phyloP scores from a whole-genome alignment of 35 echinoderm and acorn worm species.

The Ophioderma brevispina region DNA sequence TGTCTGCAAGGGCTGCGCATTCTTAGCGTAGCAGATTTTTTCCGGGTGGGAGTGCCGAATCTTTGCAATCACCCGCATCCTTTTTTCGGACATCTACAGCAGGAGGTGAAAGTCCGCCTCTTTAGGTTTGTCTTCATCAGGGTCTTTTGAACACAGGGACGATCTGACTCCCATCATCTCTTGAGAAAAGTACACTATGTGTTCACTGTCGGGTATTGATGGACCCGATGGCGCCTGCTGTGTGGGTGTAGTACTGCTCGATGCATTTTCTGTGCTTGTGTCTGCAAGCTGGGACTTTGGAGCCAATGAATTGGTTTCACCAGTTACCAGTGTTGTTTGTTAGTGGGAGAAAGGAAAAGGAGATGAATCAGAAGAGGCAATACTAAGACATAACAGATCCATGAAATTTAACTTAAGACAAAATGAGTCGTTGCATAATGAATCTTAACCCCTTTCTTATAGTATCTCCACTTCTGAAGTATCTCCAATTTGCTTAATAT shows the following conservation, averaged over 20 bases:
- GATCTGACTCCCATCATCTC: neutral
- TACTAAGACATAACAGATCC: too few species aligned
- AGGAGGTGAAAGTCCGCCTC: neutral
- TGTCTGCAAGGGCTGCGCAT: constrained; percentile 10
- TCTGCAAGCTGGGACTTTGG: neutral
- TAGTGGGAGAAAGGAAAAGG: too few species aligned
- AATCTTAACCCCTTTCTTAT: too few species aligned
- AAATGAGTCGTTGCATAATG: too few species aligned
- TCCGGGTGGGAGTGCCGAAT: constrained; percentile 6
- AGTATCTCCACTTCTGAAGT: too few species aligned
- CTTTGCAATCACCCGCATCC: too few species aligned
- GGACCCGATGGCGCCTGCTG: neutral
- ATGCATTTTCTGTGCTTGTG: neutral
- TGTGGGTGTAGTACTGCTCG: neutral
- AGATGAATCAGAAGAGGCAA: too few species aligned
- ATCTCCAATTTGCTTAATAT: too few species aligned
- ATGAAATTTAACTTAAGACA: too few species aligned
- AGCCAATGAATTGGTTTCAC: neutral
- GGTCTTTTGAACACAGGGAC: neutral
- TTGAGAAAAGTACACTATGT: neutral
- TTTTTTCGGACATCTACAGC: too few species aligned
- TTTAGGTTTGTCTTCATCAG: neutral
- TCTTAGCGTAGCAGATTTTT: constrained; percentile 47
- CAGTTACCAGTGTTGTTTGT: neutral
- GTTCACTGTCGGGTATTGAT: neutral